Percentiles rank a stretch among this genome's conserved stretches.
phyloP scores from a whole-genome alignment of 2,888 invertebrate species.

The Aspidiotus rigidus region DNA sequence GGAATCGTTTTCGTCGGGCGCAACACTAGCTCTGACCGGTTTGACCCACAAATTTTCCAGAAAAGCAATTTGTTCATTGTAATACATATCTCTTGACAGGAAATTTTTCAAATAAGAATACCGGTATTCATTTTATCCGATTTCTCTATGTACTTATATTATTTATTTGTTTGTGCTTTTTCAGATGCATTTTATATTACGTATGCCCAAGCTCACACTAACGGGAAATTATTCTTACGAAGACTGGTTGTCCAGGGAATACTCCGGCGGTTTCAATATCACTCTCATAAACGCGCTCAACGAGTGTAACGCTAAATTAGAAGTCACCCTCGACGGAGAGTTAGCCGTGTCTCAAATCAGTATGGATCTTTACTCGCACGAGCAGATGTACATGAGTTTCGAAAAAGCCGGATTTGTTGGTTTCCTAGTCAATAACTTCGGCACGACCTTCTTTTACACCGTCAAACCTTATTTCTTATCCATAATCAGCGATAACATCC shows the following conservation, averaged over 20 bases:
- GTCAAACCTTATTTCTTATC: constrained; percentile 74
- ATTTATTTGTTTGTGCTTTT: neutral
- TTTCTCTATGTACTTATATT: too few relatives aligned
- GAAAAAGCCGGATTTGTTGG: constrained; percentile 72
- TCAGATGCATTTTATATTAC: neutral
- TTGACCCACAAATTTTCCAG: too few relatives aligned
- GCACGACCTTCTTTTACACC: constrained; percentile 71
- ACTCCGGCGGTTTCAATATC: constrained; percentile 71
- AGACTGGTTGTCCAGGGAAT: constrained; percentile 56
- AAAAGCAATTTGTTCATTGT: too few relatives aligned
- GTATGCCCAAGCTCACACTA: constrained; percentile 44
- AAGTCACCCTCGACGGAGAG: constrained; percentile 64
- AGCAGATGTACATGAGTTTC: constrained; percentile 67
- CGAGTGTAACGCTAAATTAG: constrained; percentile 58
- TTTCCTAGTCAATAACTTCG: constrained; percentile 70
- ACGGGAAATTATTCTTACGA: constrained; percentile 65
- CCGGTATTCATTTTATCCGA: too few relatives aligned
- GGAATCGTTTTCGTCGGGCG: too few relatives aligned
- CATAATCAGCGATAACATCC: constrained; percentile 65
- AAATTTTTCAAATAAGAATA: too few relatives aligned
- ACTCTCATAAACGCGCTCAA: constrained; percentile 61
- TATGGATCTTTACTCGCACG: constrained; percentile 65
- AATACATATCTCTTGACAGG: too few relatives aligned
- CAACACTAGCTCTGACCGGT: too few relatives aligned
- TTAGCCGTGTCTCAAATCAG: constrained; percentile 67